A percentile compares a stretch with the other conserved stretches of the same genome.
phyloP scores from a whole-genome alignment of 2,888 invertebrate genomes.

The Callimorpha dominula region DNA sequence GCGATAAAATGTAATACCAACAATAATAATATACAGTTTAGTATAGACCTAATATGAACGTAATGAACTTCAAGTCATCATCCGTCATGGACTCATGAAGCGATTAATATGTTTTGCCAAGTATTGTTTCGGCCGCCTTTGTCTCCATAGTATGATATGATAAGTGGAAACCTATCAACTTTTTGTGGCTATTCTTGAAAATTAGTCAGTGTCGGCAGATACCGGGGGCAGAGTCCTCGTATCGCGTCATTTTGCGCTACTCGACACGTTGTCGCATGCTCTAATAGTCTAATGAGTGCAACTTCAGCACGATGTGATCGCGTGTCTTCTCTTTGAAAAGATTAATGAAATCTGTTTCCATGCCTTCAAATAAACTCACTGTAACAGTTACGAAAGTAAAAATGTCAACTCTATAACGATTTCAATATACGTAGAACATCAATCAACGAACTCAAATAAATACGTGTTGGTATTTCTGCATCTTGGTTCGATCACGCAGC shows the following conservation, averaged over 20 bases:
- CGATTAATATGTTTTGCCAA: conserved; percentile 2
- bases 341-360: conserved; percentile 37
- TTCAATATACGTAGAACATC: background rate
- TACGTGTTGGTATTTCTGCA: background rate
- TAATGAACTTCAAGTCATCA: background rate
- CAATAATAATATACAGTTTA: background rate
- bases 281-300: conserved; percentile 2
- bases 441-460: background rate
- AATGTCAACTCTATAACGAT: background rate
- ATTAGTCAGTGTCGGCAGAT: conserved; percentile 53
- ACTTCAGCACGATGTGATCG: conserved; percentile 59
- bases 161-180: conserved; percentile 27
- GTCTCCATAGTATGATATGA: background rate
- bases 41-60: background rate
- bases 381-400: background rate
- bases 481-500: conserved; percentile 45
- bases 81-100: background rate
- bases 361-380: background rate
- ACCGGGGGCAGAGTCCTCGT: conserved; percentile 68
- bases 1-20: conserved; percentile 8
- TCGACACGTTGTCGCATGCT: conserved; percentile 36
- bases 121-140: background rate
- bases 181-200: conserved; percentile 52
- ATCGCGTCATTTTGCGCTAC: conserved; percentile 39
- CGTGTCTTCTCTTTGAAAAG: conserved; percentile 57